phyloP scores from a whole-genome alignment of 2,113 vertebrate genomes.

The Clupea harengus region DNA sequence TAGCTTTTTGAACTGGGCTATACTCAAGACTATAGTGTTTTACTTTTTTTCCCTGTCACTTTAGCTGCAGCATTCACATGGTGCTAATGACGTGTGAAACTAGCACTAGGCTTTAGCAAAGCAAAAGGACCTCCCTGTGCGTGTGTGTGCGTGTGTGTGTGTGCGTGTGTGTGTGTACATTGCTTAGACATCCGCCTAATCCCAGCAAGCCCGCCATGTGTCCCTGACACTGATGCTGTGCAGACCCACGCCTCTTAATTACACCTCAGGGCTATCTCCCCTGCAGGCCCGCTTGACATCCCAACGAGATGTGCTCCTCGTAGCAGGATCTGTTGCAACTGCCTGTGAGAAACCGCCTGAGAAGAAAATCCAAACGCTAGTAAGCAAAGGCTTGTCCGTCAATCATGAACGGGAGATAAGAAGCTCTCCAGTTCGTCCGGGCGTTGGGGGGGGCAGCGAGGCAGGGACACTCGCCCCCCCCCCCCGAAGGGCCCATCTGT shows the following conservation, averaged over 20 bases:
- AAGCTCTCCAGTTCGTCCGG: neutral
- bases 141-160: neutral
- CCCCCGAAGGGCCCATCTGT: neutral
- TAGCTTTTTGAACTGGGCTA: neutral
- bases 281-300: neutral
- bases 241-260: neutral
- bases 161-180: neutral
- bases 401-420: neutral
- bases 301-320: neutral
- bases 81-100: conserved; percentile 33
- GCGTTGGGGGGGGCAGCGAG: neutral
- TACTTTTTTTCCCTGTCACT: neutral
- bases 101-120: neutral
- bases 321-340: neutral
- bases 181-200: conserved; percentile 7
- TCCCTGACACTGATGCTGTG: neutral
- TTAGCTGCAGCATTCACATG: neutral
- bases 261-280: conserved; percentile 2
- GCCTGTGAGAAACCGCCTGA: neutral
- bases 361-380: neutral
- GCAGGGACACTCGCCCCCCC: neutral
- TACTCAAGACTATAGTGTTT: neutral
- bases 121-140: conserved; percentile 21
- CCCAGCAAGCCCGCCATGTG: neutral
- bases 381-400: neutral